Evolutionary conservation across 2,888 invertebrate genomes (phyloP).

Genomic region (Selenia dentaria): DNA sequence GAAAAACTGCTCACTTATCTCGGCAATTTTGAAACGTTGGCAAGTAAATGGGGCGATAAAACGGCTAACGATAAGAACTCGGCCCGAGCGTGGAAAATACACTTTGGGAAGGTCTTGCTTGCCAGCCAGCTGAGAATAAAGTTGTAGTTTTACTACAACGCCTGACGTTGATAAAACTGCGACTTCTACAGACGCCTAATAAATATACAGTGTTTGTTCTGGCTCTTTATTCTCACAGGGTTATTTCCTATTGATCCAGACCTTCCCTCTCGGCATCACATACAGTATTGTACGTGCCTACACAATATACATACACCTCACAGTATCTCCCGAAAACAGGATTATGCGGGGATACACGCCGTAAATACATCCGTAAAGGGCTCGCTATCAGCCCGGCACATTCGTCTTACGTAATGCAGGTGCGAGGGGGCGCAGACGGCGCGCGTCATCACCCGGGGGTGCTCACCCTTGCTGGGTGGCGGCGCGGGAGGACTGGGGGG

Average conservation of each 20-base stretch:
- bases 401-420: conserved; percentile 73
- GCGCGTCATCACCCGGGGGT: conserved; percentile 47
- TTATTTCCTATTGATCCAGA: background rate
- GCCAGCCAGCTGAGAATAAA: background rate
- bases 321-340: conserved; percentile 18
- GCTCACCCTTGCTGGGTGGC: conserved; percentile 34
- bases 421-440: conserved; percentile 45
- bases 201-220: background rate
- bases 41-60: conserved; percentile 19
- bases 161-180: too few species aligned
- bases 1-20: conserved; percentile 16
- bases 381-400: conserved; percentile 51
- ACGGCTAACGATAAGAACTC: conserved; percentile 13
- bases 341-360: conserved; percentile 12
- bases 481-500: conserved; percentile 32
- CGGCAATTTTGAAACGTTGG: conserved; percentile 14
- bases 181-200: too few species aligned
- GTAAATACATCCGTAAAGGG: conserved; percentile 29
- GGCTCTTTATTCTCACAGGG: background rate
- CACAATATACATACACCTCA: conserved; percentile 3
- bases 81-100: conserved; percentile 6
- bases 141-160: too few species aligned
- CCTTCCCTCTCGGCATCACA: too few species aligned
- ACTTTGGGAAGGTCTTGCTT: conserved; percentile 1
- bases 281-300: too few species aligned